Base-by-base conservation (phyloP, 2,888 invertebrate genomes). In the Heteromyza rotundicornis region DNA sequence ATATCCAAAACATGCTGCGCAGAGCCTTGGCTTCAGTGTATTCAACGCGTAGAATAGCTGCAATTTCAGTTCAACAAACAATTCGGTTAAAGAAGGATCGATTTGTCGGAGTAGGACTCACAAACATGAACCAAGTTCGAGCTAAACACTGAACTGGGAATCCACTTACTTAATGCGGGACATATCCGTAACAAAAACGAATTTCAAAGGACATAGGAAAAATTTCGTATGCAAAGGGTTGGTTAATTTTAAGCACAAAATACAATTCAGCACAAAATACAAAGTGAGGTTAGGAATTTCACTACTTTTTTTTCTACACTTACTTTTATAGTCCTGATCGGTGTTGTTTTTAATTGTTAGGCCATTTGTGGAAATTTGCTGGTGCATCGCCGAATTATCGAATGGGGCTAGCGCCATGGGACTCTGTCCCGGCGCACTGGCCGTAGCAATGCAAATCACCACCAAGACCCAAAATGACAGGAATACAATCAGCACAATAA, bases 1-100 rank as follows among this genome's bases (percentile, higher is more conserved):
- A 94, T 71, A 96, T 89, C 95, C 95, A 96, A 91, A 96, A 94
- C 92, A 97, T 92, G 73, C 94, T 93, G 76, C 91, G 91, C 35
- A 95, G 89, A 90, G 92, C 92, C 70, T 89, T 86, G 0, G 90
- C 89, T 77, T 92, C 91, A 12, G 87, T 84, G 77, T 91, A 94
- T 79, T 92, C 89, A 58, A 94, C 87, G 54, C 90, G 84, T 5
- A 86, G 85, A 66, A 89, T 86, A 63, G 86, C 89, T 89, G 68
- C 27, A 84, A 80, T 59, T 40, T 3, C 8, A n/a, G 14, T 2
- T 3, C 5, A 14, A 40, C 55, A 71, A 58, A 23, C n/a, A n/a
- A n/a, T n/a, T n/a, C n/a, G n/a, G n/a, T n/a, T n/a, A n/a, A n/a
- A n/a, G n/a, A n/a, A n/a, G n/a, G n/a, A n/a, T n/a, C n/a, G n/a